phyloP scores from a whole-genome alignment of 2,113 vertebrate species.

The Elephantulus edwardii region DNA sequence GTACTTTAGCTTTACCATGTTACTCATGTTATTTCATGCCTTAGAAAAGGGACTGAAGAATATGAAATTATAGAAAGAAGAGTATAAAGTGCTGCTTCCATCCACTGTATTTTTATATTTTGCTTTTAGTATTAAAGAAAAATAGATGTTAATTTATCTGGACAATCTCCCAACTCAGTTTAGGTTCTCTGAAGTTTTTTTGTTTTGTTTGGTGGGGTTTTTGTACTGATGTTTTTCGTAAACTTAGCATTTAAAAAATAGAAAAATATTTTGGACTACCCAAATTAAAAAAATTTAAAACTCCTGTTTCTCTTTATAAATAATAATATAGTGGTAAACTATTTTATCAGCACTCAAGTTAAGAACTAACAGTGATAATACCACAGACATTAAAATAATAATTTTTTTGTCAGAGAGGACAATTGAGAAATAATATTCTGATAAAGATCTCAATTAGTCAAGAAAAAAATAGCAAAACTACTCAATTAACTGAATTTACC shows the following conservation, averaged over 20 bases:
- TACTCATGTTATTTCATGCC: neutral
- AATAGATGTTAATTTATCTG: neutral
- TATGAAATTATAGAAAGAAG: neutral
- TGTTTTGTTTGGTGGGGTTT: neutral
- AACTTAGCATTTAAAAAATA: neutral
- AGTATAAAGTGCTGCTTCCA: neutral
- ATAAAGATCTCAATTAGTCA: neutral
- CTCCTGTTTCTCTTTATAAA: neutral
- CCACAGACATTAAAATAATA: neutral
- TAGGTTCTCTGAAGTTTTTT: neutral
- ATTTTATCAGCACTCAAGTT: neutral
- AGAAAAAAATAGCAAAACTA: neutral
- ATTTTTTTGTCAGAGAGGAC: neutral
- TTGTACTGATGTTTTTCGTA: neutral
- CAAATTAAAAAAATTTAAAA: neutral
- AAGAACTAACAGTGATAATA: neutral
- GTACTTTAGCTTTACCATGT: neutral
- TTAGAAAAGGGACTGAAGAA: neutral
- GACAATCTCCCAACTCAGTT: neutral
- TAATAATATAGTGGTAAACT: neutral
- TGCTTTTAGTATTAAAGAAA: neutral
- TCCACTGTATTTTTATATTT: neutral
- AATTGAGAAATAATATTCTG: neutral
- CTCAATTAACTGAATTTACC: neutral
- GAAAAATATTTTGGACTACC: neutral